phyloP scores from a whole-genome alignment of 2,797 vertebrate genomes.

The Falco columbarius region DNA sequence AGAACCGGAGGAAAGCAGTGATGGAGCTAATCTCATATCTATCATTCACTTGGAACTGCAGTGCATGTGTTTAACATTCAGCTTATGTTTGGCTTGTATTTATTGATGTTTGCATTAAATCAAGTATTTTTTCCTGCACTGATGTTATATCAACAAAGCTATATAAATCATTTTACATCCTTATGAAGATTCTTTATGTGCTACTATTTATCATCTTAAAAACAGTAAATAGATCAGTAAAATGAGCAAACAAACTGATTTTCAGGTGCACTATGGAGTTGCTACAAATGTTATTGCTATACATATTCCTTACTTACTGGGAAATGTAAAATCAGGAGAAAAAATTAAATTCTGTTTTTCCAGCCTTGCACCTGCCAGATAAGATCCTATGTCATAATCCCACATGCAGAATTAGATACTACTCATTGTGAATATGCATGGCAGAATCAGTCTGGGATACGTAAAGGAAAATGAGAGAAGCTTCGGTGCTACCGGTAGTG shows the following conservation, averaged over 20 bases:
- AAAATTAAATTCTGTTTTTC: neutral
- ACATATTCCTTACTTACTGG: neutral
- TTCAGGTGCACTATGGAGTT: neutral
- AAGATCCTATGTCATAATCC: neutral
- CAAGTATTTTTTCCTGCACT: neutral
- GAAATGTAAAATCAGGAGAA: neutral
- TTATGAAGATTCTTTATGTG: neutral
- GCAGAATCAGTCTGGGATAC: neutral
- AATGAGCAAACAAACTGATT: neutral
- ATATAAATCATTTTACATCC: constrained; percentile 12
- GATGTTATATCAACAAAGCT: constrained; percentile 1
- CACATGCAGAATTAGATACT: neutral
- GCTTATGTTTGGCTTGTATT: constrained; percentile 20
- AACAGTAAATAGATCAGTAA: neutral
- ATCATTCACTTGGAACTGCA: neutral
- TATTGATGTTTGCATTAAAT: constrained; percentile 45
- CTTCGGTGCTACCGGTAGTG: neutral
- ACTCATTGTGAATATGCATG: neutral
- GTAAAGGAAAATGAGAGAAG: neutral
- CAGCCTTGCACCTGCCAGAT: neutral
- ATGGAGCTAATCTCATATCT: neutral
- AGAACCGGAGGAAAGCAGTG: neutral
- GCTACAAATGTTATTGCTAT: neutral
- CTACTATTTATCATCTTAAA: constrained; percentile 23
- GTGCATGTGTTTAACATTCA: neutral